Conservation (phyloP, 2,797 vertebrate species). For the Malacoraja senta region DNA sequence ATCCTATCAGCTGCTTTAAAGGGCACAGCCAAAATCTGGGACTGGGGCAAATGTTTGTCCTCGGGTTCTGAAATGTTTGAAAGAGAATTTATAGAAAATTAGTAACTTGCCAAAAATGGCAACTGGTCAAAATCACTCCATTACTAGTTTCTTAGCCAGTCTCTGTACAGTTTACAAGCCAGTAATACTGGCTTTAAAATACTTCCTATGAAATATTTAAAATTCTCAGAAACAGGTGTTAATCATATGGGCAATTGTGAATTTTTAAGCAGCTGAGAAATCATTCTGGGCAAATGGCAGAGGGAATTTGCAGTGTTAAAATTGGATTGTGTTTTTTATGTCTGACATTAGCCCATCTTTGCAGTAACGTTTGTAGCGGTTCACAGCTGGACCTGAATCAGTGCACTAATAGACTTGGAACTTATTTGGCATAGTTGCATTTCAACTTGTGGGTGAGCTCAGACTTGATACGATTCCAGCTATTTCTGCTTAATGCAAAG, state of each 20-base stretch:
- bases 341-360: background rate
- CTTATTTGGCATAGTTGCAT: background rate
- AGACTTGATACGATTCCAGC: background rate
- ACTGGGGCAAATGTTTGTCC: background rate
- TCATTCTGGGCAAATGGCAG: background rate
- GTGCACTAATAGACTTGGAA: background rate
- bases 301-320: background rate
- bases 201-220: too few species aligned
- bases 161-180: background rate
- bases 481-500: background rate
- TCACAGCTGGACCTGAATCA: background rate
- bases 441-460: background rate
- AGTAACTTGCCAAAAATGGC: background rate
- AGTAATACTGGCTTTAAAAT: background rate
- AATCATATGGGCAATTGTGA: too few species aligned
- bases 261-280: background rate
- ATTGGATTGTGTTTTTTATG: conserved; percentile 13
- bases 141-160: background rate
- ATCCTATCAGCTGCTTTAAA: background rate
- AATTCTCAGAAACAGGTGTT: too few species aligned
- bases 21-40: background rate
- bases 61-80: background rate
- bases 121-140: background rate
- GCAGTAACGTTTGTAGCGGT: background rate
- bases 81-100: background rate